Conservation (phyloP, 2,888 invertebrate species). For the Metopia argyrocephala region DNA sequence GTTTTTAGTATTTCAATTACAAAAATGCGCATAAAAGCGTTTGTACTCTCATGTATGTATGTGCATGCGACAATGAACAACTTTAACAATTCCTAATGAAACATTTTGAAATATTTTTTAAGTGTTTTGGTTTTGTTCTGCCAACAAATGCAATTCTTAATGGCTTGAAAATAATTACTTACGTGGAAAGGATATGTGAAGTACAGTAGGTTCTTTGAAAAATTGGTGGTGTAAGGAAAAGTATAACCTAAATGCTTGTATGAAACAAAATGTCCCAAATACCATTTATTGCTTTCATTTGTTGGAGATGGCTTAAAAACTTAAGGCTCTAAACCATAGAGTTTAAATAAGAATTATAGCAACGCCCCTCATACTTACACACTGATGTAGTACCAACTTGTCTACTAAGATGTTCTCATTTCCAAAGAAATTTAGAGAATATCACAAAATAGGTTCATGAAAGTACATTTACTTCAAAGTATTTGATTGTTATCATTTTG, state of each 20-base stretch:
- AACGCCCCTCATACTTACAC: too few species aligned
- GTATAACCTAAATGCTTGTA: neutral
- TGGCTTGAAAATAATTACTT: conserved; percentile 30
- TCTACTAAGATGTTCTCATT: too few species aligned
- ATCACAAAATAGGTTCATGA: too few species aligned
- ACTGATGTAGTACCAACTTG: too few species aligned
- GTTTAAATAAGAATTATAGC: too few species aligned
- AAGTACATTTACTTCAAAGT: too few species aligned
- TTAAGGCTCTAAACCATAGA: too few species aligned
- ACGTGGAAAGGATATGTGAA: neutral
- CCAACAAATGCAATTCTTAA: conserved; percentile 35
- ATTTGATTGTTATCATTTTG: too few species aligned
- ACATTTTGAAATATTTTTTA: conserved; percentile 26
- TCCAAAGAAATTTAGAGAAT: too few species aligned
- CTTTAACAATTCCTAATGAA: conserved; percentile 40
- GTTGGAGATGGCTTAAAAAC: neutral
- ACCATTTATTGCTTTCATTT: neutral
- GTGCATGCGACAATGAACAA: neutral
- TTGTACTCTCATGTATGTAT: neutral
- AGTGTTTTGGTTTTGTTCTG: neutral
- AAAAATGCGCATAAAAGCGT: conserved; percentile 8
- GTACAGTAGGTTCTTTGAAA: neutral
- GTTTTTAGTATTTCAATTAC: conserved; percentile 57
- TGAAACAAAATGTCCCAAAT: neutral
- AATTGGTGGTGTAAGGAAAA: too few species aligned